A percentile compares a stretch with the other conserved stretches of the same genome.
phyloP scores from a whole-genome alignment of 2,113 vertebrate species.

The Perca fluviatilis region DNA sequence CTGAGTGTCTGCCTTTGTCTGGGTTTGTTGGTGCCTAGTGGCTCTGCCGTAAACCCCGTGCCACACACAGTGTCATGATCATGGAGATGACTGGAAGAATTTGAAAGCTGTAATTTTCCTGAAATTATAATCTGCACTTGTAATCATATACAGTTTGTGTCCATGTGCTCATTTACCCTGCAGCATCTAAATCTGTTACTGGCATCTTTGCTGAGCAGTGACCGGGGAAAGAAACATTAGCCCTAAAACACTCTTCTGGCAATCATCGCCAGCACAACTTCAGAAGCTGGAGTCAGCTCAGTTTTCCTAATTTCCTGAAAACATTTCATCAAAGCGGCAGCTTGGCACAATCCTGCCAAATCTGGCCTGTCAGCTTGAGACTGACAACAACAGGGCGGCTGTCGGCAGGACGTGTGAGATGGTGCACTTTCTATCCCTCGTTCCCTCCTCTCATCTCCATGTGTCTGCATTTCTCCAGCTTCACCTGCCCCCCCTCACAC shows the following conservation, averaged over 20 bases:
- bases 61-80: constrained; percentile 65
- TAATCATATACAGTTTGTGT: constrained; percentile 31
- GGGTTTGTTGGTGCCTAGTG: constrained; percentile 56
- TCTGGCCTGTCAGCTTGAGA: constrained; percentile 58
- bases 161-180: constrained; percentile 24
- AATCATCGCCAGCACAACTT: constrained; percentile 34
- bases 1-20: constrained; percentile 66
- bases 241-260: constrained; percentile 16
- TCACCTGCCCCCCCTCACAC: constrained; percentile 21
- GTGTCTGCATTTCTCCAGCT: constrained; percentile 56
- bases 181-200: constrained; percentile 8
- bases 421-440: constrained; percentile 34
- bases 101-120: constrained; percentile 61
- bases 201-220: constrained; percentile 7
- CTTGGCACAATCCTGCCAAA: constrained; percentile 47
- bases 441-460: constrained; percentile 72
- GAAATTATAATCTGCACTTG: constrained; percentile 53
- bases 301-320: constrained; percentile 56
- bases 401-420: constrained; percentile 49
- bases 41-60: constrained; percentile 41
- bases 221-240: constrained; percentile 29
- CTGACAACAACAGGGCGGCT: constrained; percentile 63
- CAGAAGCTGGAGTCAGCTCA: constrained; percentile 45
- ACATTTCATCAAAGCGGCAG: constrained; percentile 60
- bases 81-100: constrained; percentile 27